These are phyloP conservation scores for Halichondria panicea DNA, from an alignment of 37 sponge, comb jelly and placozoan genomes.

Conservation along the genomic window DNA sequence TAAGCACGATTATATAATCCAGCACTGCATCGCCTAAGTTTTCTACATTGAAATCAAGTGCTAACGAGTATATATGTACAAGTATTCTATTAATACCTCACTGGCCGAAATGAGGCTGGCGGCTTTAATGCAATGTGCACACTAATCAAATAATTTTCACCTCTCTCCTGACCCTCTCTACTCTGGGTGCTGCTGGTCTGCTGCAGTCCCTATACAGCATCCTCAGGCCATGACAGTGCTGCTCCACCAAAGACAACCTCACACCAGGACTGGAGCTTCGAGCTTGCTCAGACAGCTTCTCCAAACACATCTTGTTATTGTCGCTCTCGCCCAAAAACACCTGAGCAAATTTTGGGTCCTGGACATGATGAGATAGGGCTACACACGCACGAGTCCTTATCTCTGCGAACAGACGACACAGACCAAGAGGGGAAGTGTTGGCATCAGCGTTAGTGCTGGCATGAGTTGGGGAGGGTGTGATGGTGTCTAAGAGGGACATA, in stretches of 20 bases:
- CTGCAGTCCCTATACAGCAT: conserved; percentile 96
- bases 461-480: conserved; percentile 27
- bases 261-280: conserved; percentile 48
- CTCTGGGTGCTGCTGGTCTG: conserved; percentile 85
- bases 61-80: neutral
- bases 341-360: conserved; percentile 29
- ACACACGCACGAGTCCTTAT: conserved; percentile 59
- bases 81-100: no score
- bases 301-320: neutral
- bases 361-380: conserved; percentile 45
- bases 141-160: neutral
- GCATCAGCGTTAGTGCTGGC: conserved; percentile 58
- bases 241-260: conserved; percentile 78
- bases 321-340: conserved; percentile 1
- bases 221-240: conserved; percentile 78
- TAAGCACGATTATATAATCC: neutral
- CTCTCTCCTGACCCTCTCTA: conserved; percentile 34
- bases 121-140: neutral
- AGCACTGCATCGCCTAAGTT: neutral
- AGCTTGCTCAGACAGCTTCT: conserved; percentile 41
- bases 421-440: conserved; percentile 42
- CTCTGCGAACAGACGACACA: conserved; percentile 76
- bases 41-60: neutral
- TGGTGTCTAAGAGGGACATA: conserved; percentile 28
- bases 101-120: neutral